Percentiles rank a stretch among this genome's conserved stretches.
These are phyloP conservation scores for Myzus persicae DNA, from an alignment of 1,140 invertebrate species.

Conservation along the genomic window DNA sequence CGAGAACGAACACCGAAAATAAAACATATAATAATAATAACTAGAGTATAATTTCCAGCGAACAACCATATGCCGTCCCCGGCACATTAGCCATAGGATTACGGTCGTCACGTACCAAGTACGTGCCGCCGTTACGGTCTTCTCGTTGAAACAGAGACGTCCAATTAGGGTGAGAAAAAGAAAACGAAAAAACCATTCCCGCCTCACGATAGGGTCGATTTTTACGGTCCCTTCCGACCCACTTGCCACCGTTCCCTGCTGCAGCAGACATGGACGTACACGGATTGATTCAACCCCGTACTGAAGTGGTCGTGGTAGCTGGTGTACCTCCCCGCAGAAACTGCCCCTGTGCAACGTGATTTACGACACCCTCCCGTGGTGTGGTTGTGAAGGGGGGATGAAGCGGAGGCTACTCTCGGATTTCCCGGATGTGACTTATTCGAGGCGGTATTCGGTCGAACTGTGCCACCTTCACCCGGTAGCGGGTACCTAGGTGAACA, in stretches of 20 bases:
- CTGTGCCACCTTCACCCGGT: neutral
- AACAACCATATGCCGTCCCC: neutral
- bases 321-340: neutral
- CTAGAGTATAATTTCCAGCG: neutral
- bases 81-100: neutral
- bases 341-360: neutral
- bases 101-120: slow-evolving; percentile 1
- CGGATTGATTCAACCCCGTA: slow-evolving; percentile 27
- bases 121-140: neutral
- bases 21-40: neutral
- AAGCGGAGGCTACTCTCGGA: neutral
- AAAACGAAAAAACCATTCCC: neutral
- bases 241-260: neutral
- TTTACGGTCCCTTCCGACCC: slow-evolving; percentile 24
- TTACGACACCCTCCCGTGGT: neutral
- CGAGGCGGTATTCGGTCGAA: neutral
- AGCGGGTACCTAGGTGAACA: neutral
- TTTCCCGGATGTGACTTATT: neutral
- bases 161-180: slow-evolving; percentile 22
- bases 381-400: neutral
- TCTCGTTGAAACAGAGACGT: neutral
- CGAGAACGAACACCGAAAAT: slow-evolving; percentile 5
- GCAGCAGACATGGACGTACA: neutral
- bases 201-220: neutral
- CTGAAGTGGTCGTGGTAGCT: neutral